phyloP scores from a whole-genome alignment of 2,797 vertebrate species.

The Odontamblyopus rebecca region DNA sequence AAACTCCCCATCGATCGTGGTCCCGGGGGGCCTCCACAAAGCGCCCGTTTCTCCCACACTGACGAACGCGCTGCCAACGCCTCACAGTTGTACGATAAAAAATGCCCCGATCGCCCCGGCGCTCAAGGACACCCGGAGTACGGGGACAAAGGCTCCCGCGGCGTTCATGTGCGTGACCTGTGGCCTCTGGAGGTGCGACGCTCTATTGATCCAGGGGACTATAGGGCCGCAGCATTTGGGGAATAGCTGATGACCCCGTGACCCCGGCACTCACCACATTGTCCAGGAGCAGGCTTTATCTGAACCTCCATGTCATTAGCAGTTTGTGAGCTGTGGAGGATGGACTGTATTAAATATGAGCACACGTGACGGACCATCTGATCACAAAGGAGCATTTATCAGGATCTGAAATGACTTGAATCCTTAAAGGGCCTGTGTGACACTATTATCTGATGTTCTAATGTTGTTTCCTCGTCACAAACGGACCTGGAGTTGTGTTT shows the following conservation, averaged over 20 bases:
- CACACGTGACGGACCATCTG: not conserved
- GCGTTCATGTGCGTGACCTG: slow-evolving; percentile 44
- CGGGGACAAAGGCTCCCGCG: not conserved
- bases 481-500: too few species aligned
- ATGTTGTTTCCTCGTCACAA: too few species aligned
- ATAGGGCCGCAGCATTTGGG: not conserved
- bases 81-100: slow-evolving; percentile 24
- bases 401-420: too few species aligned
- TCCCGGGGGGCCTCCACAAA: not conserved
- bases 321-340: not conserved
- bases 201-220: slow-evolving; percentile 49
- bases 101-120: slow-evolving; percentile 17
- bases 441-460: too few species aligned
- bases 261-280: slow-evolving; percentile 3
- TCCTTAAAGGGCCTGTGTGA: too few species aligned
- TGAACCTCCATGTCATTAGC: not conserved
- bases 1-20: too few species aligned
- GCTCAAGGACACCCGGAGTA: slow-evolving; percentile 36
- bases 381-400: too few species aligned
- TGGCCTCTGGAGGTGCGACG: slow-evolving; percentile 41
- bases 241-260: not conserved
- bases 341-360: not conserved
- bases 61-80: slow-evolving; percentile 2
- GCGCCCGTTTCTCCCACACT: not conserved
- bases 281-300: not conserved